Evolutionary conservation across 2,113 vertebrate species (phyloP).

Genomic region (Dinomys branickii): DNA sequence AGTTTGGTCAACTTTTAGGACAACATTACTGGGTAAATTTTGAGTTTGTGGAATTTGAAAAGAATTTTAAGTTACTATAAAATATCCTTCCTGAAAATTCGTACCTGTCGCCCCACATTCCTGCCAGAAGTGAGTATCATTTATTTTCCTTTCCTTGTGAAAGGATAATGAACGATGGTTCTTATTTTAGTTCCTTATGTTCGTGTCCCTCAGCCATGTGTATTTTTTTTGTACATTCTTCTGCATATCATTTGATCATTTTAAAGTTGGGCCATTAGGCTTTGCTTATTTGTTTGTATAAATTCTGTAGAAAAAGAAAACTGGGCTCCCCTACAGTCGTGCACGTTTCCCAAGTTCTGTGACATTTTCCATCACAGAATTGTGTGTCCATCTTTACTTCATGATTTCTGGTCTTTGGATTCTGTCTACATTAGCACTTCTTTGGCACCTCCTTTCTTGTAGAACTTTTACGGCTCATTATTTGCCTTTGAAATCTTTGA

Average conservation of each 20-base stretch:
- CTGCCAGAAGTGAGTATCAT: background rate
- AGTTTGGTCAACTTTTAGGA: background rate
- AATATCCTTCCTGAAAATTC: background rate
- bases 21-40: background rate
- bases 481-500: background rate
- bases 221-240: background rate
- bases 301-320: background rate
- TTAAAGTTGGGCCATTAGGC: background rate
- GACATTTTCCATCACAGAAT: background rate
- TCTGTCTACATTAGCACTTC: background rate
- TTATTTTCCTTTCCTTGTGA: background rate
- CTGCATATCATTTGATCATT: background rate
- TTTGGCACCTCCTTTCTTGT: background rate
- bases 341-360: background rate
- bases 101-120: background rate
- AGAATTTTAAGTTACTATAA: background rate
- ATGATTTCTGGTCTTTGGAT: background rate
- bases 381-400: background rate
- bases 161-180: background rate
- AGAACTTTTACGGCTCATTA: background rate
- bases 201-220: background rate
- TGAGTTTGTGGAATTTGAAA: background rate
- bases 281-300: background rate
- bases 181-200: background rate
- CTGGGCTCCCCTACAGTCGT: too few species aligned